Evolutionary conservation across 2,797 vertebrate species (phyloP).

Genomic region (Oryzias dopingdopingensis): DNA sequence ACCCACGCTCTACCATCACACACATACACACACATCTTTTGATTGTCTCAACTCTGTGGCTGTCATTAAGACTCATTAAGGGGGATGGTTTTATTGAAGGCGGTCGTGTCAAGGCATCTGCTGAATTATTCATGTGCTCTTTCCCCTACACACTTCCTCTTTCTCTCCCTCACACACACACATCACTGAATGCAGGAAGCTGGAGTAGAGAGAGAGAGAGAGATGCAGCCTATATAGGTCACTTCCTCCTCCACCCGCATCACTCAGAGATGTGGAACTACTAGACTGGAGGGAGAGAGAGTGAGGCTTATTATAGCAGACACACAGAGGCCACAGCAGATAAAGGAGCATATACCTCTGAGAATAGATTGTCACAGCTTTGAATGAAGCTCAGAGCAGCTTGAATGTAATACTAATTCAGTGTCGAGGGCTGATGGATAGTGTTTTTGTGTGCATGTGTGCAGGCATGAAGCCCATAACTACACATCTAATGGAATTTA

Average conservation of each 20-base stretch:
- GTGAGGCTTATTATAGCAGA: conserved; percentile 71
- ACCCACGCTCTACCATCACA: conserved; percentile 32
- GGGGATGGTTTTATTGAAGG: conserved; percentile 79
- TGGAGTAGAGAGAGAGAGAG: conserved; percentile 54
- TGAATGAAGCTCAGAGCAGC: conserved; percentile 65
- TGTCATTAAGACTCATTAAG: conserved; percentile 82
- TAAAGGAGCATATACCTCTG: conserved; percentile 62
- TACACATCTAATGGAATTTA: conserved; percentile 38
- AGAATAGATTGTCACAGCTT: conserved; percentile 64
- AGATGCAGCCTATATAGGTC: conserved; percentile 78
- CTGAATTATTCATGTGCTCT: conserved; percentile 74
- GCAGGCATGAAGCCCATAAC: conserved; percentile 11
- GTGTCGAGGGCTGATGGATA: conserved; percentile 34
- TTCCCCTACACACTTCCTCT: conserved; percentile 40
- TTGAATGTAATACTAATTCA: conserved; percentile 62
- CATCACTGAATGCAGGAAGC: conserved; percentile 58
- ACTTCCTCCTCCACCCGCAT: conserved; percentile 76
- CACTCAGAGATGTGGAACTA: conserved; percentile 72
- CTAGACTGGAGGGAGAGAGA: conserved; percentile 61
- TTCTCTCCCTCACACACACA: conserved; percentile 22
- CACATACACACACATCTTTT: conserved; percentile 46
- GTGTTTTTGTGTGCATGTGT: conserved; percentile 4
- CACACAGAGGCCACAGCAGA: conserved; percentile 55
- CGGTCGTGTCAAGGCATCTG: conserved; percentile 69
- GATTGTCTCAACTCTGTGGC: conserved; percentile 73